A percentile compares a stretch with the other conserved stretches of the same genome.
phyloP scores from a whole-genome alignment of 2,113 vertebrate species.

The Neotragus moschatus region DNA sequence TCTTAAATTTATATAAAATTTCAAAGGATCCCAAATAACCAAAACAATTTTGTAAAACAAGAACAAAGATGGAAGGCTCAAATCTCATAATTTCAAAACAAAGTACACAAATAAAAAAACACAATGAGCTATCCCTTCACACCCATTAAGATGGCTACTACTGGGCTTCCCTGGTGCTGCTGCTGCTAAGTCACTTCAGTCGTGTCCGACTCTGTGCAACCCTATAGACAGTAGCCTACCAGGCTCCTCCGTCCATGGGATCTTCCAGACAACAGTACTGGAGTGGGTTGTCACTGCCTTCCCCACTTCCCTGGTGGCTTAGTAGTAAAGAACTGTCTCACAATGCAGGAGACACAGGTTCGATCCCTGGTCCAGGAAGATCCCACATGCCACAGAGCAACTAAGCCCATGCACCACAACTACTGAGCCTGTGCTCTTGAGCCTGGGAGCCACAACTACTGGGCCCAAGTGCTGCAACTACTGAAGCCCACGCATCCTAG shows the following conservation, averaged over 20 bases:
- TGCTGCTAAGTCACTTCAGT: background rate
- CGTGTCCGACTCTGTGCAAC: background rate
- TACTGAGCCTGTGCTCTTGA: background rate
- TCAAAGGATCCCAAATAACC: background rate
- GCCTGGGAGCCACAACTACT: background rate
- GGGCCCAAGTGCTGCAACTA: background rate
- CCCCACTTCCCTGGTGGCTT: background rate
- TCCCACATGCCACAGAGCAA: background rate
- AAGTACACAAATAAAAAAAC: background rate
- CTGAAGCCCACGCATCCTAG: background rate
- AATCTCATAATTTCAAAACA: background rate
- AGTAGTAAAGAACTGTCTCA: background rate
- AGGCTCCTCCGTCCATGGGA: background rate
- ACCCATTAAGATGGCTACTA: background rate
- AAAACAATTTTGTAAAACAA: background rate
- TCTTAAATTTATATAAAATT: background rate
- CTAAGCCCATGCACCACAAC: background rate
- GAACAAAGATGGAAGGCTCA: background rate
- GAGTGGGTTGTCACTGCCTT: background rate
- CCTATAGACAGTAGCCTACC: background rate
- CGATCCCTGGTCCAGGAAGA: background rate
- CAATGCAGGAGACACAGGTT: background rate
- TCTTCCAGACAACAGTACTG: background rate
- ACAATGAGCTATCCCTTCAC: background rate
- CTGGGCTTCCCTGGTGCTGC: background rate